These are phyloP conservation scores for Drosophila diplacantha DNA, from an alignment of 2,888 invertebrate species.

Conservation along the genomic window DNA sequence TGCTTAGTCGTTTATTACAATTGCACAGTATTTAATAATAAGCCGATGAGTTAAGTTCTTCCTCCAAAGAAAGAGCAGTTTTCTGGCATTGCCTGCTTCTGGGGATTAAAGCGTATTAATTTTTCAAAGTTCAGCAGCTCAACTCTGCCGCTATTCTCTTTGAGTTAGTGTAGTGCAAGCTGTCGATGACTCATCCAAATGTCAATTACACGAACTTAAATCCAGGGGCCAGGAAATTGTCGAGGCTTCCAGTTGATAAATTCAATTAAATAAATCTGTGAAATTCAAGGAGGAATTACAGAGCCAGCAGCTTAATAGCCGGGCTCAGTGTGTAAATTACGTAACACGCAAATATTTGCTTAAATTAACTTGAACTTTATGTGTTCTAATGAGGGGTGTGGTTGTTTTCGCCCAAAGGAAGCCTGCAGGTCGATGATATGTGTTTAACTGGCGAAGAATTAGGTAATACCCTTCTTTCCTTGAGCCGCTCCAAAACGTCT, in stretches of 20 bases:
- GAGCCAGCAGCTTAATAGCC: slow-evolving; percentile 19
- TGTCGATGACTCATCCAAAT: slow-evolving; percentile 36
- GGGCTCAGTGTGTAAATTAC: slow-evolving; percentile 26
- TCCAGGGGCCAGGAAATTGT: slow-evolving; percentile 14
- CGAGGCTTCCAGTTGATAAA: slow-evolving; percentile 30
- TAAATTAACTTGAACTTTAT: slow-evolving; percentile 29
- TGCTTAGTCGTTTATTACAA: not conserved
- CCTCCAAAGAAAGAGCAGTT: not conserved
- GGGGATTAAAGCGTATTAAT: not conserved
- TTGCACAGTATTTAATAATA: not conserved
- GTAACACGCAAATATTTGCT: slow-evolving; percentile 34
- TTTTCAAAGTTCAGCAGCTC: not conserved
- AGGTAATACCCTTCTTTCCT: slow-evolving; percentile 3
- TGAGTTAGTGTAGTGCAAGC: slow-evolving; percentile 23
- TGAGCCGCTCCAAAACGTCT: slow-evolving; percentile 4
- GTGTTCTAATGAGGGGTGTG: slow-evolving; percentile 11
- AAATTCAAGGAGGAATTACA: slow-evolving; percentile 21
- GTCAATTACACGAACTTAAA: slow-evolving; percentile 39
- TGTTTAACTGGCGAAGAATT: slow-evolving; percentile 11
- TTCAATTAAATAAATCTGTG: slow-evolving; percentile 37
- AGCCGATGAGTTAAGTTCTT: not conserved
- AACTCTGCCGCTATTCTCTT: slow-evolving; percentile 12
- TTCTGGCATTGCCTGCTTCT: not conserved
- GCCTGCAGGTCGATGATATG: not conserved
- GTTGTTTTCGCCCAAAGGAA: slow-evolving; percentile 1